These are phyloP conservation scores for Leuciscus waleckii DNA, from an alignment of 2,797 vertebrate species.

Conservation along the genomic window DNA sequence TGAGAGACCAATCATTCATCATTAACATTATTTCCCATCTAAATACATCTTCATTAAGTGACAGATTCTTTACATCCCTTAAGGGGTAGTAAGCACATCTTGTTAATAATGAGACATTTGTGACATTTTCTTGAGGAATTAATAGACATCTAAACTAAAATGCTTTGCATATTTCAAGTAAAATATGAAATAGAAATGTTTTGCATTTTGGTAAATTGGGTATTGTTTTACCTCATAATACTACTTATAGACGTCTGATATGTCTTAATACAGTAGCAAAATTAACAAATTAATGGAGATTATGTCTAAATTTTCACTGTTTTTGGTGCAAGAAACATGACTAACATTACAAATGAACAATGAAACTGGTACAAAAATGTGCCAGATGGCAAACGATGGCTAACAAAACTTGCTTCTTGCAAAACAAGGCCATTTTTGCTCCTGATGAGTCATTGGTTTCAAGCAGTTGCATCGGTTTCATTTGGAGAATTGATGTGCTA, in stretches of 20 bases:
- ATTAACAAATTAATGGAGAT: not conserved
- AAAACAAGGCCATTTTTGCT: not conserved
- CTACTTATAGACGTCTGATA: not conserved
- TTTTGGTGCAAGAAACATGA: not conserved
- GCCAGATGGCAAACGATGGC: constrained; percentile 6
- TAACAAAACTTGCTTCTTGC: not conserved
- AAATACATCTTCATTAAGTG: constrained; percentile 25
- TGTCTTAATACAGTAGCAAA: not conserved
- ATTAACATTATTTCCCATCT: not conserved
- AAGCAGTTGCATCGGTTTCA: constrained; percentile 29
- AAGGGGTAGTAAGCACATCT: not conserved
- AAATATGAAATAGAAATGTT: not conserved
- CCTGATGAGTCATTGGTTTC: constrained; percentile 25
- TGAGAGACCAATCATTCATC: constrained; percentile 22
- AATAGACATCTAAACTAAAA: not conserved
- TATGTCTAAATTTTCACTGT: not conserved
- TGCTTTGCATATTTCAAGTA: not conserved
- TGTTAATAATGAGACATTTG: not conserved
- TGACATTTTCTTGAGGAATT: not conserved
- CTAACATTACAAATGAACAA: not conserved
- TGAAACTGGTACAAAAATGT: constrained; percentile 1
- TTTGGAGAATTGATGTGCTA: constrained; percentile 22
- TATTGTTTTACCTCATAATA: not conserved
- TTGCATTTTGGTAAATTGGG: not conserved
- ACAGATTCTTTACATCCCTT: constrained; percentile 1